These are phyloP conservation scores for Catostylus mosaicus DNA, from an alignment of 30 jellyfish, hydroid and myxozoan genomes.

Conservation along the genomic window DNA sequence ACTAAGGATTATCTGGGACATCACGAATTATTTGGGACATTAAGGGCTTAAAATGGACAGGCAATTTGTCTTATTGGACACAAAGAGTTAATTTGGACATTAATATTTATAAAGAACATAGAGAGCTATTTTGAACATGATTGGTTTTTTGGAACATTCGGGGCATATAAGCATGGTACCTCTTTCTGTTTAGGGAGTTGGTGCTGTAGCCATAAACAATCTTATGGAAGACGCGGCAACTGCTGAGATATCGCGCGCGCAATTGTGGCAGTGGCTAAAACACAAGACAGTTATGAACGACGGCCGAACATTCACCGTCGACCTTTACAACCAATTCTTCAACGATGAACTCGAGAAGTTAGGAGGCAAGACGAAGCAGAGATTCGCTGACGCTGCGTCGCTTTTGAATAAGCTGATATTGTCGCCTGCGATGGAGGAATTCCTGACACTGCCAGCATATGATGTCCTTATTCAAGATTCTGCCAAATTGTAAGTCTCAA, in stretches of 20 bases:
- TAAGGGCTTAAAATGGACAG: too few relatives aligned
- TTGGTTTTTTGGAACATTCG: too few relatives aligned
- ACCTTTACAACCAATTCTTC: constrained; percentile 51
- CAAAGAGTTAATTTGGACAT: too few relatives aligned
- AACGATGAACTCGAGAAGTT: constrained; percentile 85
- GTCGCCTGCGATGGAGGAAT: constrained; percentile 81
- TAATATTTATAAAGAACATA: too few relatives aligned
- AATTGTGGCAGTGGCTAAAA: constrained; percentile 93
- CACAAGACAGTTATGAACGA: constrained; percentile 67
- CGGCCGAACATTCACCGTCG: constrained; percentile 80
- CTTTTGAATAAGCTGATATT: constrained; percentile 54
- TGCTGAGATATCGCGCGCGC: constrained; percentile 96
- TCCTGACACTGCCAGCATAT: constrained; percentile 79
- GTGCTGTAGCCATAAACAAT: constrained; percentile 97
- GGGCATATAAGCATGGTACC: too few relatives aligned
- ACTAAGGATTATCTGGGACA: too few relatives aligned
- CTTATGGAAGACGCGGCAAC: constrained; percentile 99
- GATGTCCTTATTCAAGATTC: constrained; percentile 61
- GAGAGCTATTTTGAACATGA: too few relatives aligned
- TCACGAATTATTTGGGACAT: too few relatives aligned
- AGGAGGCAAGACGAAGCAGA: constrained; percentile 82
- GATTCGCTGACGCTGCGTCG: constrained; percentile 61
- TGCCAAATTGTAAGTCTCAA: constrained; percentile 78
- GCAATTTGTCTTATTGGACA: too few relatives aligned
- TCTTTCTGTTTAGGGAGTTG: constrained; percentile 75